Base-by-base conservation (phyloP, 1,140 invertebrate genomes). In the Hermetia illucens region DNA sequence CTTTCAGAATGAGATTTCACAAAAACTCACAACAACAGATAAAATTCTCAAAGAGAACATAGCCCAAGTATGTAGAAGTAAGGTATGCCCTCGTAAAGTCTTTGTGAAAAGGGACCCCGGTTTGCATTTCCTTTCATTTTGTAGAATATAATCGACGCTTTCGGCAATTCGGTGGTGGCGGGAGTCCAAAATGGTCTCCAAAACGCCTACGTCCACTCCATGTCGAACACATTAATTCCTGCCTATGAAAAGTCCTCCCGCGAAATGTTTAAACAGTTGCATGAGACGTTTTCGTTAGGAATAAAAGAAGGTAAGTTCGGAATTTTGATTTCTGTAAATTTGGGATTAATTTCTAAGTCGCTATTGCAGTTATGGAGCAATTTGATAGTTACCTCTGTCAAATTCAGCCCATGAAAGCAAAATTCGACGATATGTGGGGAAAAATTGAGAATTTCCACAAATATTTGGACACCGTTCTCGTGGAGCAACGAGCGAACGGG, bases 241-340 rank as follows among this genome's bases (percentile, higher is more conserved):
- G 72, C 75, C 10, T 82, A 89, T 69, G 87, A 93, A 55, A 80
- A 79, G 55, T 74, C 82, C 29, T 83, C 81, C 48, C 75, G 80
- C 47, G 75, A 75, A 46, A 83, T 94, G 69, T 91, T 91, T 50
- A 67, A 74, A 21, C 89, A 94, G 65, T 71, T 94, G 3, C 87
- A 91, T 54, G 79, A 86, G 12, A 72, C 77, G 3, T 94, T 94
- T 58, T 73, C 76, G 27, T 71, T 70, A 44, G 90, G 90, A 44
- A 87, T 85, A 3, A 79, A 77, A 52, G 87, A 94, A 65, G 91
- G 88, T 93, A 69, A 76, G 79, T 68, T 34, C 34, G 25, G 31
- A 31, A 35, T 35, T 27, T 34, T 24, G 10, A 25, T 12, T 33
- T 16, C 22, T 13, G 19, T 5, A 33, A 38, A 25, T 38, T 33